phyloP scores from a whole-genome alignment of 2,113 vertebrate species.

The Nothoprocta perdicaria region DNA sequence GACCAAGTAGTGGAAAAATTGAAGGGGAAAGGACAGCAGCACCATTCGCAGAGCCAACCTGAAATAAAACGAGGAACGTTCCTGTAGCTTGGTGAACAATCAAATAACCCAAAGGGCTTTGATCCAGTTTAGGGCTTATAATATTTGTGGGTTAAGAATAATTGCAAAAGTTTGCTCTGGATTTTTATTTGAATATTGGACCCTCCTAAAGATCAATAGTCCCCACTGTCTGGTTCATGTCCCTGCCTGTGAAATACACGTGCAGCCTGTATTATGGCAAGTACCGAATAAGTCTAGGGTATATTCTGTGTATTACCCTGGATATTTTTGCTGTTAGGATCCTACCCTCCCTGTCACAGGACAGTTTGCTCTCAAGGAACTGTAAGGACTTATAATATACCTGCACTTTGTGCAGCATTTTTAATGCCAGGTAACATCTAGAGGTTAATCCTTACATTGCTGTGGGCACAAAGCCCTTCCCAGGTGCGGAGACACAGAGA shows the following conservation, averaged over 20 bases:
- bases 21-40: conserved; percentile 51
- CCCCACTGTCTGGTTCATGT: not conserved
- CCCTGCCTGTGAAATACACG: not conserved
- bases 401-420: not conserved
- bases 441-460: accelerated
- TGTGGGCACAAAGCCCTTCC: not conserved
- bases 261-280: not conserved
- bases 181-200: conserved; percentile 31
- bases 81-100: not conserved
- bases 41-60: conserved; percentile 22
- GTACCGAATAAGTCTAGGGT: not conserved
- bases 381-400: not conserved
- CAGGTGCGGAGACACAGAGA: not conserved
- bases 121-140: not conserved
- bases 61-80: not conserved
- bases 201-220: not conserved
- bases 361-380: not conserved
- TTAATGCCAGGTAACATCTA: not conserved
- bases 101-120: conserved; percentile 2
- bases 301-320: not conserved
- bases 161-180: not conserved
- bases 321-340: not conserved
- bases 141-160: conserved; percentile 15
- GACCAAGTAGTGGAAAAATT: conserved; percentile 68
- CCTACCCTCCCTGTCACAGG: not conserved